Conservation (phyloP, 2,797 vertebrate species). For the Pangasius sanitwongsei region DNA sequence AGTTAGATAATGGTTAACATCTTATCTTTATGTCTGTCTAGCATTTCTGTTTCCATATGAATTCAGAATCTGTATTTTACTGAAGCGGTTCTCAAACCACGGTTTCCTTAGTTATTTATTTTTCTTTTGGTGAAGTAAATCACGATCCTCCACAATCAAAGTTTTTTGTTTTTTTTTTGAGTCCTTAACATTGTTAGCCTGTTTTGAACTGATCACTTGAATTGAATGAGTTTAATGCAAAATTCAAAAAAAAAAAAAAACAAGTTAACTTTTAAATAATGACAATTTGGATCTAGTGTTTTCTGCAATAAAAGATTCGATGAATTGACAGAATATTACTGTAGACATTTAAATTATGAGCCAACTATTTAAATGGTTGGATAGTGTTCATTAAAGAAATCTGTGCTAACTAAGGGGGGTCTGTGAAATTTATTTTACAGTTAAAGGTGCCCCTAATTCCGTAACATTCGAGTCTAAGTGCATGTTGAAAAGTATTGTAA, state of each 20-base stretch:
- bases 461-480: not conserved
- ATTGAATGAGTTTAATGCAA: not conserved
- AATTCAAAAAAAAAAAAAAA: not conserved
- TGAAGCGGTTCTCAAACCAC: not conserved
- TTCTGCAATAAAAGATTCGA: not conserved
- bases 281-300: not conserved
- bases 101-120: not conserved
- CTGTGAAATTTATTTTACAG: not conserved
- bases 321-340: not conserved
- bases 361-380: not conserved
- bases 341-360: not conserved
- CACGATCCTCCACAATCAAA: not conserved
- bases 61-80: not conserved
- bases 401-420: not conserved
- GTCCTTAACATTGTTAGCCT: not conserved
- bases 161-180: not conserved
- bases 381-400: not conserved
- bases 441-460: not conserved
- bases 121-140: not conserved
- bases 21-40: not conserved
- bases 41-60: not conserved
- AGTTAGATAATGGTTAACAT: not conserved
- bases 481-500: not conserved
- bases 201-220: not conserved
- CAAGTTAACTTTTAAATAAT: not conserved